Evolutionary conservation across 2,888 invertebrate species (phyloP).

Genomic region (Stegana nigrithorax): DNA sequence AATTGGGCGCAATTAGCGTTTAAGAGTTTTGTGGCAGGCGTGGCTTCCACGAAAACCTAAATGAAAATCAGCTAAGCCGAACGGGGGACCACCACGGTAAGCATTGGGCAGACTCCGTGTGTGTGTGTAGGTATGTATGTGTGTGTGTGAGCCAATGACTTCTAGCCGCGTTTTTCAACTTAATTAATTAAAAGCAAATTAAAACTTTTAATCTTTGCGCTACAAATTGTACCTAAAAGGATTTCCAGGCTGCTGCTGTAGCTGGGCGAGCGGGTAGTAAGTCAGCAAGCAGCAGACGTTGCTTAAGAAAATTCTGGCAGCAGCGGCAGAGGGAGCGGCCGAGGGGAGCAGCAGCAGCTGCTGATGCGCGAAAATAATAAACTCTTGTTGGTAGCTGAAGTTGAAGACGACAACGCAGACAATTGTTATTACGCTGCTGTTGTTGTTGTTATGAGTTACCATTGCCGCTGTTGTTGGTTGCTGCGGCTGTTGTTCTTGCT

Average conservation of each 20-base stretch:
- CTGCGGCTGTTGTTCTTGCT: constrained; percentile 10
- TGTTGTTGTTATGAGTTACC: no score
- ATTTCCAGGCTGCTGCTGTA: constrained; percentile 24
- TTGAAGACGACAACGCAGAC: neutral
- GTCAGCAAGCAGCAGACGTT: constrained; percentile 25
- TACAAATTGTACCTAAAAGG: constrained; percentile 54
- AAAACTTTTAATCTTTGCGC: constrained; percentile 61
- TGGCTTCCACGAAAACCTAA: no score
- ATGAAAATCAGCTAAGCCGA: neutral
- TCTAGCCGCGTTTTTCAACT: constrained; percentile 60
- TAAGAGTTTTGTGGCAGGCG: neutral
- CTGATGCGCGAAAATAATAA: constrained; percentile 60
- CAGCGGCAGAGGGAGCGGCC: constrained; percentile 22
- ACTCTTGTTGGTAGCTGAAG: constrained; percentile 36
- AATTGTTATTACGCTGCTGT: constrained; percentile 1
- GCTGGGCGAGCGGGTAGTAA: neutral
- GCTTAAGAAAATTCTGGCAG: neutral
- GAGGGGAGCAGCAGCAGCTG: constrained; percentile 12
- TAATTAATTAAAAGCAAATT: constrained; percentile 65
- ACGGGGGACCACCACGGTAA: neutral
- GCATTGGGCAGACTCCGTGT: neutral
- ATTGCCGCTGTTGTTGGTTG: no score
- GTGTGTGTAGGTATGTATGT: neutral
- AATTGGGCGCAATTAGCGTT: constrained; percentile 5
- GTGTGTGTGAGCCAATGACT: constrained; percentile 41